Base-by-base conservation (phyloP, 2,113 vertebrate genomes). In the Melanerpes aurifrons region DNA sequence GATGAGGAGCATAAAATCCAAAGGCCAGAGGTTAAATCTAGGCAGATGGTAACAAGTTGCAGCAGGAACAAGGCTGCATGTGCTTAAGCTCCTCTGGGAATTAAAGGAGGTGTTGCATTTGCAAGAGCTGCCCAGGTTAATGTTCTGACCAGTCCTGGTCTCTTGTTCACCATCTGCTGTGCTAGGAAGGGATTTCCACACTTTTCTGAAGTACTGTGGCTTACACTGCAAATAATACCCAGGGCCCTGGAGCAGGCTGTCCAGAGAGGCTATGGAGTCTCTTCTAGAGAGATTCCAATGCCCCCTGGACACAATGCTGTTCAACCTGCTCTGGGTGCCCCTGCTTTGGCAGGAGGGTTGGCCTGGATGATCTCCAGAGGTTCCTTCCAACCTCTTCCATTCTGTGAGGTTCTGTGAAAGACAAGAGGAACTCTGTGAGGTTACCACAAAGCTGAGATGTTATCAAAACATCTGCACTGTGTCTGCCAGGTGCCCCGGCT, bases 1-100 rank as follows among this genome's bases (percentile, higher is more conserved):
- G 58, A n/a, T 11, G 32, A 76, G 3, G 5, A 86, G 32, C 2
- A 28, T 1, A 20, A 84, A 78, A 78, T 17, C 6, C 43, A 35
- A 71, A 89, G 20, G 21, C 45, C 40, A 29, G 64, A 28, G 48
- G 47, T 48, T 62, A 54, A 61, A 86, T 31, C 0, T 1, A 29
- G 54, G 29, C 2, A 84, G 61, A 17, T 47, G 16, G 45, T 29
- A 54, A 84, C 48, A 74, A 53, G 12, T 10, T 18, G 14, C 10
- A 59, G 16, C 15, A 79, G 26, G 35, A 73, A 50, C 0, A 0
- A 4, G 12, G 35, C 0, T 73, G 35, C 26, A 82, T 0, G 3
- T 5, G 14, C 37, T 59, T 37, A 26, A 92, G 26, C 25, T 50
- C 32, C 57, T 2, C n/a, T 28, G 20, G 35, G 29, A 95, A 53